These are phyloP conservation scores for Microtus montanus DNA, from an alignment of 2,113 vertebrate genomes.

Conservation along the genomic window DNA sequence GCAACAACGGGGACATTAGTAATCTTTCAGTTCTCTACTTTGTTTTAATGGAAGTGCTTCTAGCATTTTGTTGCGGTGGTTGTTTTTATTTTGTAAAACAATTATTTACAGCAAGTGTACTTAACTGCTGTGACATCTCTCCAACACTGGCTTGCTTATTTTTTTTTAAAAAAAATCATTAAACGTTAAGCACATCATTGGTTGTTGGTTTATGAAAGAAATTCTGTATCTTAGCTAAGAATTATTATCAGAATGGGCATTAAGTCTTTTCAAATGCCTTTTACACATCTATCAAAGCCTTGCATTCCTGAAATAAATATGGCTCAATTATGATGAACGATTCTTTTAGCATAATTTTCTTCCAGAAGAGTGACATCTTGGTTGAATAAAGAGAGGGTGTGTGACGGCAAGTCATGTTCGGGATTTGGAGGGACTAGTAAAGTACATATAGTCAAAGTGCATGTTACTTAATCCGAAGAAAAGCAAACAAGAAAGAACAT, in stretches of 20 bases:
- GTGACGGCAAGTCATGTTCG: constrained; percentile 17
- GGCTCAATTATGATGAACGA: constrained; percentile 1
- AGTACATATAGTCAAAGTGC: neutral
- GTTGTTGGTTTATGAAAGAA: constrained; percentile 33
- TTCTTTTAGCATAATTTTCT: constrained; percentile 49
- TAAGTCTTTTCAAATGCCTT: constrained; percentile 47
- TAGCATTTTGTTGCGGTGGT: neutral
- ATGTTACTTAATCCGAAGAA: constrained; percentile 24
- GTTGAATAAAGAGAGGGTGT: constrained; percentile 12
- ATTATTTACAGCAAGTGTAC: neutral
- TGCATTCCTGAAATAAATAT: constrained; percentile 46
- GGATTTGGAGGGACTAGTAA: constrained; percentile 43
- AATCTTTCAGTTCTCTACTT: constrained; percentile 22
- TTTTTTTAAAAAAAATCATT: neutral
- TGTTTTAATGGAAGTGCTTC: constrained; percentile 32
- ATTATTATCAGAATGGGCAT: constrained; percentile 40
- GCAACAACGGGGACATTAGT: neutral
- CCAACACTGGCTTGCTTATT: neutral
- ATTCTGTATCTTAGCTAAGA: constrained; percentile 46
- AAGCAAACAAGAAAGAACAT: neutral
- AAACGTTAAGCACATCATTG: constrained; percentile 7
- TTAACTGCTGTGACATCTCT: neutral
- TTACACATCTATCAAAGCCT: neutral
- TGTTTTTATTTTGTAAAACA: neutral
- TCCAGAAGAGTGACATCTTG: constrained; percentile 28